These are phyloP conservation scores for Palythoa heliodiscus DNA, from an alignment of 92 coral and sea anemone genomes.

Conservation along the genomic window DNA sequence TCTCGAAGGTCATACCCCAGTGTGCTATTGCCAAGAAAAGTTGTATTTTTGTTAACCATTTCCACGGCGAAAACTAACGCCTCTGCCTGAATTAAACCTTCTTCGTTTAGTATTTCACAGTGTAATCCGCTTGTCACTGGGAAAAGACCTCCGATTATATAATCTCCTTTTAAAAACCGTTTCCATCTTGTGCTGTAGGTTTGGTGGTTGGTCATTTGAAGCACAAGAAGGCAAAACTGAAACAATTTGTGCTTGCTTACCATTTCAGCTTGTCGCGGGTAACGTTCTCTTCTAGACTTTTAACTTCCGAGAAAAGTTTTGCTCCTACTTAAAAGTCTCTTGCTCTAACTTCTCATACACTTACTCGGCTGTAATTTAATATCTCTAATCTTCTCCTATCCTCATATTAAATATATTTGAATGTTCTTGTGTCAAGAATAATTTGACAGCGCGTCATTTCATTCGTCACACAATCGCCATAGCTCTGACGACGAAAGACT, in stretches of 20 bases:
- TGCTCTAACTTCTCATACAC: constrained; percentile 9
- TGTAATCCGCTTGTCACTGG: constrained; percentile 61
- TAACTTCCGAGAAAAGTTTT: not conserved
- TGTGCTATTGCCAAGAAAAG: constrained; percentile 32
- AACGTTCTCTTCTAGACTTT: not conserved
- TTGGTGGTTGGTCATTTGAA: not conserved
- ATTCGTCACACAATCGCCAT: not conserved
- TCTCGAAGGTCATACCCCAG: constrained; percentile 87
- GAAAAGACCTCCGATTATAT: constrained; percentile 67
- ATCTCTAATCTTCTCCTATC: not conserved
- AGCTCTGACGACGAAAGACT: not conserved
- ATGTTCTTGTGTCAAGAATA: not conserved
- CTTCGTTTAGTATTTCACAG: constrained; percentile 53
- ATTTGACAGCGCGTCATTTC: not conserved
- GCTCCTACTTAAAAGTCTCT: not conserved
- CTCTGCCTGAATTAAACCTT: constrained; percentile 68
- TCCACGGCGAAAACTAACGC: constrained; percentile 65
- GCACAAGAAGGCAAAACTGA: not conserved
- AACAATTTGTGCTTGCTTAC: not conserved
- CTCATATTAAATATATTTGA: constrained; percentile 1
- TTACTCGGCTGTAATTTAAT: constrained; percentile 15
- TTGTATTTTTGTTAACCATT: constrained; percentile 28
- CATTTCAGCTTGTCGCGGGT: not conserved
- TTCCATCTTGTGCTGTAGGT: constrained; percentile 23
- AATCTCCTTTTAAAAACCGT: constrained; percentile 56